A percentile compares a stretch with the other conserved stretches of the same genome.
Evolutionary conservation across 2,888 invertebrate species (phyloP).

Genomic region (Teleogryllus oceanicus): DNA sequence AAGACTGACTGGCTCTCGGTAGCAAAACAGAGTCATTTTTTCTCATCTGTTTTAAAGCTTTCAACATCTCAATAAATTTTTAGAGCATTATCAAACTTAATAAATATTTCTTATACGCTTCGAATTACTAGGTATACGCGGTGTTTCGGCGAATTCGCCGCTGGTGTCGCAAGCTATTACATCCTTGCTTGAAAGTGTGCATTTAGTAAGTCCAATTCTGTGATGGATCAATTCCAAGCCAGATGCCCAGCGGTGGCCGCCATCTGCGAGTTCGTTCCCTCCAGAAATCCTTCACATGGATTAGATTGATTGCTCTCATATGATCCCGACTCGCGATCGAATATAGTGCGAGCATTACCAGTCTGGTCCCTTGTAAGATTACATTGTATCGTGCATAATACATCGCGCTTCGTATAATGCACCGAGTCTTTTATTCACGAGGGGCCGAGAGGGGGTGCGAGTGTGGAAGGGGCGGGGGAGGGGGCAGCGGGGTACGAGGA

Average conservation of each 20-base stretch:
- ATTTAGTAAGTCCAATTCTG: no score
- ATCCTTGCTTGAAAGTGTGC: no score
- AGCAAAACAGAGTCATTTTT: no score
- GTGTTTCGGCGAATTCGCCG: no score
- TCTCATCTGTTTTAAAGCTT: no score
- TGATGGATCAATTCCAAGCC: no score
- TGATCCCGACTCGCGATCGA: background rate
- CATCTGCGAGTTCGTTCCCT: background rate
- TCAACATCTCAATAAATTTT: no score
- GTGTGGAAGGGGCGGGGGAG: background rate
- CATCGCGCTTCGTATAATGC: background rate
- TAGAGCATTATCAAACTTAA: no score
- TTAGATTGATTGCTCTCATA: slow-evolving; percentile 1
- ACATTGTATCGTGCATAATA: slow-evolving; percentile 18
- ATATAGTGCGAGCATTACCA: background rate
- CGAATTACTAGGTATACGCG: no score
- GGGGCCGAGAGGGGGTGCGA: background rate
- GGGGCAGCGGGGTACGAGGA: background rate
- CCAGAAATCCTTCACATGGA: background rate
- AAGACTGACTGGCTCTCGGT: no score
- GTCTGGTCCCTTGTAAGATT: background rate
- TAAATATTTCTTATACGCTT: no score
- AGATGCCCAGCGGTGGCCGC: background rate
- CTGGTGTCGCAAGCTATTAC: no score
- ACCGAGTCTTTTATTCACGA: background rate